These are phyloP conservation scores for Acanthacorydalis orientalis DNA, from an alignment of 2,888 invertebrate species.

Conservation along the genomic window DNA sequence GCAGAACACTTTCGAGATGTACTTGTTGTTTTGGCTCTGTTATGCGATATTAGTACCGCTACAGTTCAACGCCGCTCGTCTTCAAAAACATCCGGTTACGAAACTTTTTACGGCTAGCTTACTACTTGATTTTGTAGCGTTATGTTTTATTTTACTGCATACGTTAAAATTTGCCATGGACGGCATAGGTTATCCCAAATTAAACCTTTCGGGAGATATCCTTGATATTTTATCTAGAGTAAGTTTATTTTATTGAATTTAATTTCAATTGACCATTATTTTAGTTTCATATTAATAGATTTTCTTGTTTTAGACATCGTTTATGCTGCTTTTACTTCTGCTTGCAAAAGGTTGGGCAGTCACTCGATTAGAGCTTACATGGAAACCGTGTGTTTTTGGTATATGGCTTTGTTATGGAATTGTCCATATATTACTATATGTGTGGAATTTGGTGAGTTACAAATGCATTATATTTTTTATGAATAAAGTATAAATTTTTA, in stretches of 20 bases:
- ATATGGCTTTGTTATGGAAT: conserved; percentile 87
- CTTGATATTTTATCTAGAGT: conserved; percentile 83
- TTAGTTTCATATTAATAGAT: conserved; percentile 2
- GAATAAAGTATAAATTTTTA: background rate
- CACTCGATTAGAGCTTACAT: conserved; percentile 73
- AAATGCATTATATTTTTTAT: too few species aligned
- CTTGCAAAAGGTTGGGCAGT: conserved; percentile 97
- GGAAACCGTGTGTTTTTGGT: conserved; percentile 67
- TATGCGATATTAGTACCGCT: conserved; percentile 76
- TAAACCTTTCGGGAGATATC: conserved; percentile 80
- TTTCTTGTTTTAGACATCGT: conserved; percentile 53
- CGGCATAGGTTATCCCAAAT: conserved; percentile 68
- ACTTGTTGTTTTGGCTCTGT: conserved; percentile 71
- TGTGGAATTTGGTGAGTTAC: conserved; percentile 83
- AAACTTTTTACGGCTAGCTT: conserved; percentile 78
- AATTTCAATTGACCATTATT: background rate
- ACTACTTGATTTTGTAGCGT: conserved; percentile 66
- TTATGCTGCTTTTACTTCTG: conserved; percentile 80
- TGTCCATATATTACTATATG: conserved; percentile 80
- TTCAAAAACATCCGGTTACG: conserved; percentile 82
- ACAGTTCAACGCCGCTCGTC: conserved; percentile 78
- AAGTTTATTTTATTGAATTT: conserved; percentile 19
- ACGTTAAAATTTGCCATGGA: conserved; percentile 80
- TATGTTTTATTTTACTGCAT: conserved; percentile 76
- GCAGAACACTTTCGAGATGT: conserved; percentile 82